phyloP scores from a whole-genome alignment of 2,113 vertebrate species.

The Hucho hucho region DNA sequence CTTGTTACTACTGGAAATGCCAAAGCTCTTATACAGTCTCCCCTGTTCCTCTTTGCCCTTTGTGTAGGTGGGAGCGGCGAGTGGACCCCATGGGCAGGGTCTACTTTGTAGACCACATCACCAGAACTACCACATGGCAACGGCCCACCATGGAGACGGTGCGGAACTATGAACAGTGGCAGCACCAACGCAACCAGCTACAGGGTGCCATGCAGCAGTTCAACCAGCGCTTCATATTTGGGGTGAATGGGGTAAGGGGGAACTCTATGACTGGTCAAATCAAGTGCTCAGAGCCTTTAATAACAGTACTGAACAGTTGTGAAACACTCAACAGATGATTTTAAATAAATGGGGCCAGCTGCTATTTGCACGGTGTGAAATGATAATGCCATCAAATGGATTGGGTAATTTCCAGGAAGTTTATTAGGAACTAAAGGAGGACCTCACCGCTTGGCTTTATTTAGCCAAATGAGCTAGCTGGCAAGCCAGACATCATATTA shows the following conservation, averaged over 20 bases:
- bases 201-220: conserved; percentile 99
- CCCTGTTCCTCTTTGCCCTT: neutral
- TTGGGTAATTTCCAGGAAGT: too few relatives aligned
- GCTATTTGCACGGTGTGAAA: too few relatives aligned
- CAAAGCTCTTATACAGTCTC: neutral
- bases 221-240: conserved; percentile 96
- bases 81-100: conserved; percentile 96
- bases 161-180: conserved; percentile 97
- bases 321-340: too few relatives aligned
- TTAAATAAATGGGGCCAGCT: too few relatives aligned
- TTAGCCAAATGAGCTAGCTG: too few relatives aligned
- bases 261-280: too few relatives aligned
- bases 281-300: too few relatives aligned
- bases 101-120: conserved; percentile 98
- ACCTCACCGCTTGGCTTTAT: too few relatives aligned
- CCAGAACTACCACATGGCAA: conserved; percentile 96
- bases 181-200: conserved; percentile 92
- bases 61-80: conserved; percentile 89
- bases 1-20: neutral
- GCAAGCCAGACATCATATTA: too few relatives aligned
- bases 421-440: too few relatives aligned
- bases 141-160: conserved; percentile 92
- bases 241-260: conserved; percentile 73
- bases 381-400: too few relatives aligned
- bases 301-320: too few relatives aligned